These are phyloP conservation scores for Eptatretus atami DNA, from an alignment of 2,797 vertebrate genomes.

Conservation along the genomic window DNA sequence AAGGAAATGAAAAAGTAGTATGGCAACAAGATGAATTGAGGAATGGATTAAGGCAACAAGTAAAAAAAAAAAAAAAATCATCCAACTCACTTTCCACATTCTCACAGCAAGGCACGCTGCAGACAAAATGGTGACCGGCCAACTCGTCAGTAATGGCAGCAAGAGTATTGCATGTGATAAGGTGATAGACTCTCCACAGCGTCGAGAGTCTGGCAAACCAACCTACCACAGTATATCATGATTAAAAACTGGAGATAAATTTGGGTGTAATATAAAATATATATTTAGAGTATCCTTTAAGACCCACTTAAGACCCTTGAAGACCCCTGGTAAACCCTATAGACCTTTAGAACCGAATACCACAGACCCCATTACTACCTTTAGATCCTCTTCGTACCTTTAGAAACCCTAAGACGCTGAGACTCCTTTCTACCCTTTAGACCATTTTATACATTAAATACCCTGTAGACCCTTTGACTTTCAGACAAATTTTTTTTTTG, in stretches of 20 bases:
- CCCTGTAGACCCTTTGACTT: too few relatives aligned
- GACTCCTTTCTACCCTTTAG: too few relatives aligned
- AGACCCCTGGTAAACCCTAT: neutral
- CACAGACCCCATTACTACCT: neutral
- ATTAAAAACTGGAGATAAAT: neutral
- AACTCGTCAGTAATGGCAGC: conserved; percentile 78
- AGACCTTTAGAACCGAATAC: neutral
- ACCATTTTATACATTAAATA: too few relatives aligned
- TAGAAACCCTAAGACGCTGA: too few relatives aligned
- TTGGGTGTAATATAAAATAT: neutral
- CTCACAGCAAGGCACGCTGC: conserved; percentile 40
- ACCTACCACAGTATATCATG: conserved; percentile 17
- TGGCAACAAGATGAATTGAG: too few relatives aligned
- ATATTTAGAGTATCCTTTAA: too few relatives aligned
- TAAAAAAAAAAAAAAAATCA: too few relatives aligned
- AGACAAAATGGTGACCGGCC: conserved; percentile 53
- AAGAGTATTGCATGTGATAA: conserved; percentile 62
- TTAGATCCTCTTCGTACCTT: too few relatives aligned
- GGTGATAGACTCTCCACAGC: conserved; percentile 58
- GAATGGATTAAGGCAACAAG: too few relatives aligned
- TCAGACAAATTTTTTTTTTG: too few relatives aligned
- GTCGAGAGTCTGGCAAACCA: conserved; percentile 76
- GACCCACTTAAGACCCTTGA: neutral
- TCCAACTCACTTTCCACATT: conserved; percentile 62
- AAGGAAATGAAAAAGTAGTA: too few relatives aligned